Evolutionary conservation across 1,140 invertebrate genomes (phyloP).

Genomic region (Drosophila virilis): DNA sequence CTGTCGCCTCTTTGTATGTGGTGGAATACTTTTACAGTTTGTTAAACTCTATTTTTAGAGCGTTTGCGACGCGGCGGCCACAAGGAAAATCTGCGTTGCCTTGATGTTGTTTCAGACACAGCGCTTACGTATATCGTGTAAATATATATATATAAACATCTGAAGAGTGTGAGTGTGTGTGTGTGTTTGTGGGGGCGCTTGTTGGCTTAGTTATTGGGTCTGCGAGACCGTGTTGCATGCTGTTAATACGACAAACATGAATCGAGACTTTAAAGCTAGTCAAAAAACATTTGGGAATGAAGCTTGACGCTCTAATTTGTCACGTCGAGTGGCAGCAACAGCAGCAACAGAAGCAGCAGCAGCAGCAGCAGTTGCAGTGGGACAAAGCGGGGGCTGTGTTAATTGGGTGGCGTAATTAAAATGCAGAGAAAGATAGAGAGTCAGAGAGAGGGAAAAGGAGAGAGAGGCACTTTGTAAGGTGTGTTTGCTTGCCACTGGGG

Average conservation of each 20-base stretch:
- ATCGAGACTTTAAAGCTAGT: constrained; percentile 43
- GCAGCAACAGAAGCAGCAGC: neutral
- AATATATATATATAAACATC: constrained; percentile 11
- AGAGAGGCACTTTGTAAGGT: neutral
- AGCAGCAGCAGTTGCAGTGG: neutral
- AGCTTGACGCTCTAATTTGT: constrained; percentile 42
- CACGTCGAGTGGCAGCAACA: constrained; percentile 12
- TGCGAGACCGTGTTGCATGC: constrained; percentile 28
- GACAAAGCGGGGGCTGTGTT: constrained; percentile 37
- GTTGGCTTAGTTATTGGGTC: constrained; percentile 67
- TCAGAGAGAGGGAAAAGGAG: neutral
- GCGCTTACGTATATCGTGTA: neutral
- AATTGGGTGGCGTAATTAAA: constrained; percentile 77
- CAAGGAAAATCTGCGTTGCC: constrained; percentile 54
- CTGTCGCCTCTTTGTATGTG: constrained; percentile 65
- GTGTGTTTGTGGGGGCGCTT: constrained; percentile 66
- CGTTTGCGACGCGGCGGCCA: constrained; percentile 60
- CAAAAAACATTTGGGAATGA: constrained; percentile 39
- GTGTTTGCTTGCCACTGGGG: constrained; percentile 9
- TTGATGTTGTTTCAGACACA: constrained; percentile 28
- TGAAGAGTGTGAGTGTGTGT: constrained; percentile 2
- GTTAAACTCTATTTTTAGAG: constrained; percentile 82
- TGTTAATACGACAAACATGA: constrained; percentile 69
- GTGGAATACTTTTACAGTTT: constrained; percentile 82
- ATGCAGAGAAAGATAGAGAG: constrained; percentile 35